Conservation (phyloP, 2,888 invertebrate genomes). For the Phlogophora meticulosa region DNA sequence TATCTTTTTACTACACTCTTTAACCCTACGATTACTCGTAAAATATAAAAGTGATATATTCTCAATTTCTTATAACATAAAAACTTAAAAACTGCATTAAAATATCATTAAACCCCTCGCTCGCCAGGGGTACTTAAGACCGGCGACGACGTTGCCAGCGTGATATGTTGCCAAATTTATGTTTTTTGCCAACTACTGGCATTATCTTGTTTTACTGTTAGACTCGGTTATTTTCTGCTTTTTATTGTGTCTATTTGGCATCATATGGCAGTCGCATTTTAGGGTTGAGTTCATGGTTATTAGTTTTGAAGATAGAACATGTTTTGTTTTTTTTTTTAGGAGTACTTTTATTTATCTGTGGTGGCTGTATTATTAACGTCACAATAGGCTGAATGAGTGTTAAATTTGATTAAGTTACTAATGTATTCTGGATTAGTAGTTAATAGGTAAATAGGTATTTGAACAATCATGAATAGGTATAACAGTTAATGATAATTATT, state of each 20-base stretch:
- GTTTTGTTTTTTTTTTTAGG: constrained; percentile 7
- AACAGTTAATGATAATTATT: no score
- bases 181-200: constrained; percentile 83
- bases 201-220: constrained; percentile 84
- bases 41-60: not conserved
- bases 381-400: no score
- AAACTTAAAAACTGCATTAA: constrained; percentile 61
- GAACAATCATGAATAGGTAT: no score
- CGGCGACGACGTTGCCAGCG: constrained; percentile 68
- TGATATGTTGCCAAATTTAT: constrained; percentile 84
- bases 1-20: not conserved
- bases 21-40: not conserved
- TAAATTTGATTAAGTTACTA: no score
- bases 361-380: no score
- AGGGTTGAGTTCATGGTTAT: constrained; percentile 51
- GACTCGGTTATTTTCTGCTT: constrained; percentile 77
- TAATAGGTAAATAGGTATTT: no score
- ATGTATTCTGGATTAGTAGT: no score
- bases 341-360: not conserved
- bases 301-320: constrained; percentile 36
- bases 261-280: constrained; percentile 60
- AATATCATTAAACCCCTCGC: constrained; percentile 56
- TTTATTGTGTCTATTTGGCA: constrained; percentile 76
- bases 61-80: not conserved
- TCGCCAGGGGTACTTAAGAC: constrained; percentile 51